A percentile compares a stretch with the other conserved stretches of the same genome.
Evolutionary conservation across 2,797 vertebrate genomes (phyloP).

Genomic region (Pagetopsis macropterus): DNA sequence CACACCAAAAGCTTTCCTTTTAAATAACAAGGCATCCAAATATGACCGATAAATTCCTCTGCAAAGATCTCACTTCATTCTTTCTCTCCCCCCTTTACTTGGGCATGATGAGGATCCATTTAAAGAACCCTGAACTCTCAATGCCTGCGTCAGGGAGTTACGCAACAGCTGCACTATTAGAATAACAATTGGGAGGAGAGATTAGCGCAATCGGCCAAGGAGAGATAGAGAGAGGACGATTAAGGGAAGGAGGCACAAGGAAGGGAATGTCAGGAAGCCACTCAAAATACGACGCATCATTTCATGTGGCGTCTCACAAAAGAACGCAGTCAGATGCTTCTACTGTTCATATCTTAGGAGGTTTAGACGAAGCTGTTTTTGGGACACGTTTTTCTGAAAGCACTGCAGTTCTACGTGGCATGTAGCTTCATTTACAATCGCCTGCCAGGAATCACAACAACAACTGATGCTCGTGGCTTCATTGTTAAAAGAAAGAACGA

Average conservation of each 20-base stretch:
- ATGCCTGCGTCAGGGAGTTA: constrained; percentile 72
- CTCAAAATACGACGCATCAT: constrained; percentile 70
- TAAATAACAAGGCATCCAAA: constrained; percentile 43
- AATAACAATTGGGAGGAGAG: constrained; percentile 80
- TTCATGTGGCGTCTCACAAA: constrained; percentile 56
- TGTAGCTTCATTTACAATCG: constrained; percentile 55
- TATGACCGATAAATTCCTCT: constrained; percentile 54
- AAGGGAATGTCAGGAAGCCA: constrained; percentile 71
- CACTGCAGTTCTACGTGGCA: constrained; percentile 59
- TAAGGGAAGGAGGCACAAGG: constrained; percentile 35
- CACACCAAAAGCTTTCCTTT: constrained; percentile 54
- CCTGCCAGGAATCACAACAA: constrained; percentile 38
- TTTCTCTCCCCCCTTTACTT: constrained; percentile 48
- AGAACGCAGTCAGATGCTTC: constrained; percentile 39
- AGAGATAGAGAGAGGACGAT: constrained; percentile 53
- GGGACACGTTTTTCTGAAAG: constrained; percentile 38
- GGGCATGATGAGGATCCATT: constrained; percentile 64
- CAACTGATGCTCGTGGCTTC: constrained; percentile 26
- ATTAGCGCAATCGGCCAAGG: constrained; percentile 70
- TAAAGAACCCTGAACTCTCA: constrained; percentile 70
- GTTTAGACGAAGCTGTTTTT: constrained; percentile 39
- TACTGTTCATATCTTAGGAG: constrained; percentile 23
- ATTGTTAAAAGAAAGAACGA: constrained; percentile 34
- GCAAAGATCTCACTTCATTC: constrained; percentile 33
- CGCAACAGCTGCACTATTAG: constrained; percentile 74